phyloP scores from a whole-genome alignment of 2,888 invertebrate genomes.

The Drosophila seclusa region DNA sequence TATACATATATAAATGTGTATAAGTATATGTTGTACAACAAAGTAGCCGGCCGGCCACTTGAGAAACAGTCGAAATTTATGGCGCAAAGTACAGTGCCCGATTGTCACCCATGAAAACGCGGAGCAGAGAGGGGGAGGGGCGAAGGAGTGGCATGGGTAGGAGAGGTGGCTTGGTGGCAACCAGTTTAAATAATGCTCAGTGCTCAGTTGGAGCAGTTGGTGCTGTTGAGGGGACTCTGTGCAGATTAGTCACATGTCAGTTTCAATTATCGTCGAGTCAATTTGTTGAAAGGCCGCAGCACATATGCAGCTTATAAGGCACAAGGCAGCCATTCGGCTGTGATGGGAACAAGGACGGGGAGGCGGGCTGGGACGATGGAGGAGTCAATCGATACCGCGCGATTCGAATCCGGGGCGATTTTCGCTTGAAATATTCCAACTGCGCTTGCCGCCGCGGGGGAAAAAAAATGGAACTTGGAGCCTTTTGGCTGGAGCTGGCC shows the following conservation, averaged over 20 bases:
- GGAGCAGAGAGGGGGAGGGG: background rate
- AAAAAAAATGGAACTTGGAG: constrained; percentile 41
- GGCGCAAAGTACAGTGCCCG: constrained; percentile 79
- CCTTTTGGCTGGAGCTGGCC: constrained; percentile 32
- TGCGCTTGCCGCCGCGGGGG: constrained; percentile 66
- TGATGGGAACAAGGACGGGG: constrained; percentile 4
- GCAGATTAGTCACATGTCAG: constrained; percentile 85
- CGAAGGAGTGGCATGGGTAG: background rate
- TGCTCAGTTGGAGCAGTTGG: constrained; percentile 40
- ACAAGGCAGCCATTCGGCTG: constrained; percentile 47
- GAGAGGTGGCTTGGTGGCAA: constrained; percentile 31
- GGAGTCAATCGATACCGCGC: constrained; percentile 76
- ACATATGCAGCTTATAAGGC: constrained; percentile 26
- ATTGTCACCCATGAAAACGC: constrained; percentile 65
- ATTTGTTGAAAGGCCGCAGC: constrained; percentile 83
- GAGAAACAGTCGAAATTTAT: constrained; percentile 77
- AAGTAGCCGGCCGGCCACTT: constrained; percentile 74
- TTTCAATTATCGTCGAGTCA: constrained; percentile 84
- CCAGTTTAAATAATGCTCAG: constrained; percentile 67
- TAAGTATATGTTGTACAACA: constrained; percentile 60
- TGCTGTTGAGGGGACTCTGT: constrained; percentile 49
- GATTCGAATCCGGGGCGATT: constrained; percentile 66
- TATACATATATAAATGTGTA: background rate
- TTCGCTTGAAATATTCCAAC: constrained; percentile 80
- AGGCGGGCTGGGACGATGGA: background rate